Percentiles rank a stretch among this genome's conserved stretches.
phyloP scores from a whole-genome alignment of 2,888 invertebrate species.

The Lysandra bellargus region DNA sequence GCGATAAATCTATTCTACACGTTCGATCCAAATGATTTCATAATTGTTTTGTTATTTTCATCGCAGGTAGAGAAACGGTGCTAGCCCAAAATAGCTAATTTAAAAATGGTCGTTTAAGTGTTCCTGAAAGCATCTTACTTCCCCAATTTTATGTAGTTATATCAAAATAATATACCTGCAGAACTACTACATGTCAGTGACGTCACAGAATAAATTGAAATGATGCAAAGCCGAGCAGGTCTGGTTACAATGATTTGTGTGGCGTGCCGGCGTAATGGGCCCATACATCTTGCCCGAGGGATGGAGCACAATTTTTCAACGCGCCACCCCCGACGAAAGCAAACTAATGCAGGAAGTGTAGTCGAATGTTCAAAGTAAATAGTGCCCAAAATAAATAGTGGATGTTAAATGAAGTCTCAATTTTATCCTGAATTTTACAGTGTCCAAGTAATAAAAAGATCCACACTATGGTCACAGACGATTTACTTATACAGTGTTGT shows the following conservation, averaged over 20 bases:
- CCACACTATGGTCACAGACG: background rate
- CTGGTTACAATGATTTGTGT: constrained; percentile 53
- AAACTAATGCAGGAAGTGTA: constrained; percentile 37
- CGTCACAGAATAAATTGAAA: constrained; percentile 46
- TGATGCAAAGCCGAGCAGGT: constrained; percentile 46
- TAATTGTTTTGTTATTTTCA: too few species aligned
- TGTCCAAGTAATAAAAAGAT: background rate
- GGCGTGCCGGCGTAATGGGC: constrained; percentile 51
- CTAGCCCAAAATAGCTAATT: too few species aligned
- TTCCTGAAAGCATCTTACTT: background rate
- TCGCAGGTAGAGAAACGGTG: too few species aligned
- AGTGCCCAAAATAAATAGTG: background rate
- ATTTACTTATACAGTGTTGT: background rate
- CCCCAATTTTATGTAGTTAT: background rate
- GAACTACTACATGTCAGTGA: constrained; percentile 32
- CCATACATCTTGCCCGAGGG: constrained; percentile 48
- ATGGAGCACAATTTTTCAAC: constrained; percentile 49
- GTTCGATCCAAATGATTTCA: background rate
- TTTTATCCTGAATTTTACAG: background rate
- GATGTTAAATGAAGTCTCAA: background rate
- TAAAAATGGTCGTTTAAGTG: background rate
- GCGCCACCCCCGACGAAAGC: constrained; percentile 40
- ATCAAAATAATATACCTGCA: background rate
- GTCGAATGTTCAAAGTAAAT: constrained; percentile 33
- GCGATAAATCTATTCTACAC: background rate